Conservation (phyloP, 2,113 vertebrate species). For the Ochotona curzoniae region DNA sequence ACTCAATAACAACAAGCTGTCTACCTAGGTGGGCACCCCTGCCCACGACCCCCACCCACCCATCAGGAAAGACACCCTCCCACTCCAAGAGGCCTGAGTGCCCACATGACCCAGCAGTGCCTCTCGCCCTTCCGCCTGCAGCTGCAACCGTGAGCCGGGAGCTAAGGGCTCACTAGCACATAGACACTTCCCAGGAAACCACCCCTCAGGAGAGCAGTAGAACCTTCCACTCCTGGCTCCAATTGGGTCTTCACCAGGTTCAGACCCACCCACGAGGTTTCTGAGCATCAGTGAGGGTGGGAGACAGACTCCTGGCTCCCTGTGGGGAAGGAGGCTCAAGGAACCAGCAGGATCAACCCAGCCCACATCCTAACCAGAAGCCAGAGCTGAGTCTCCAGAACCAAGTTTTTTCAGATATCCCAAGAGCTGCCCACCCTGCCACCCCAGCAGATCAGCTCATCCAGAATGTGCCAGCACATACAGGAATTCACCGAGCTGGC, state of each 20-base stretch:
- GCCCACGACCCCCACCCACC: background rate
- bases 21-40: too few relatives aligned
- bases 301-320: background rate
- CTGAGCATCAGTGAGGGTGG: rapidly evolving
- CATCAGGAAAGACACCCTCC: background rate
- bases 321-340: too few relatives aligned
- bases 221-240: rapidly evolving
- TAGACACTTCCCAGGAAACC: background rate
- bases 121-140: background rate
- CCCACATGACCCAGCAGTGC: background rate
- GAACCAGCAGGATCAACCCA: background rate
- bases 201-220: background rate
- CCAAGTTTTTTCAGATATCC: background rate
- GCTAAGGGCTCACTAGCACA: background rate
- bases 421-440: background rate
- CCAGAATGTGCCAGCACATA: background rate
- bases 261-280: background rate
- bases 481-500: constrained; percentile 55
- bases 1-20: background rate
- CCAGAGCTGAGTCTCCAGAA: background rate
- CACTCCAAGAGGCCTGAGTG: background rate
- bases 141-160: background rate
- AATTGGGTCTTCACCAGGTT: background rate
- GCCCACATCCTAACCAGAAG: background rate
- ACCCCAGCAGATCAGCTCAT: too few relatives aligned